Conservation (phyloP, 1,140 invertebrate species). For the Saccostrea echinata region DNA sequence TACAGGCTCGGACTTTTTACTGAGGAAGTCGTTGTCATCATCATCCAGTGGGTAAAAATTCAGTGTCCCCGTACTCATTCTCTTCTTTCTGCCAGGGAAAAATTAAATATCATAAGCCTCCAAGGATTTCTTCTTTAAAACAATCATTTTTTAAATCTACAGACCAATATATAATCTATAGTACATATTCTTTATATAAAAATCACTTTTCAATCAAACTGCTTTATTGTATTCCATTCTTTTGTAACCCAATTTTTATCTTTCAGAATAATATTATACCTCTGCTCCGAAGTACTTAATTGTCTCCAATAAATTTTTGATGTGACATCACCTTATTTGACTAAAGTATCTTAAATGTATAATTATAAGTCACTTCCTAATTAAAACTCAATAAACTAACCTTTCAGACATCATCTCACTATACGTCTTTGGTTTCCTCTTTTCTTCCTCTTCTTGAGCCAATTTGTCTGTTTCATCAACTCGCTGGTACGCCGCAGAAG, state of each 20-base stretch:
- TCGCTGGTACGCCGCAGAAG: slow-evolving; percentile 81
- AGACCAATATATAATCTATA: too few relatives aligned
- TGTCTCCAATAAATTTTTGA: too few relatives aligned
- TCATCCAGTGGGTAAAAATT: slow-evolving; percentile 75
- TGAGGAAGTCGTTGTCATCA: slow-evolving; percentile 60
- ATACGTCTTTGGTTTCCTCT: slow-evolving; percentile 88
- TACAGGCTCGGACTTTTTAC: slow-evolving; percentile 10
- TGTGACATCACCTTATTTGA: neutral
- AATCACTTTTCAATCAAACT: neutral
- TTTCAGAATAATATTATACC: too few relatives aligned
- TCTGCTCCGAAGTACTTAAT: too few relatives aligned
- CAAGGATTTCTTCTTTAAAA: neutral
- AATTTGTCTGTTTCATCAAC: slow-evolving; percentile 80
- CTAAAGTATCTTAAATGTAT: neutral
- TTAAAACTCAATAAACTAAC: slow-evolving; percentile 78
- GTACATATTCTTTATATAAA: too few relatives aligned
- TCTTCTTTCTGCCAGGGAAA: slow-evolving; percentile 72
- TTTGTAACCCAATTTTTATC: too few relatives aligned
- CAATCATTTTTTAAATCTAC: neutral
- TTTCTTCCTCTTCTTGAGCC: slow-evolving; percentile 78
- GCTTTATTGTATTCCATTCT: neutral
- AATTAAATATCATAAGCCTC: slow-evolving; percentile 17
- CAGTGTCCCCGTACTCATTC: slow-evolving; percentile 66
- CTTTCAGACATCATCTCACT: slow-evolving; percentile 96
- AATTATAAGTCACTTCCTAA: neutral